Evolutionary conservation across 1,140 invertebrate genomes (phyloP).

Genomic region (Leucophenga varia): DNA sequence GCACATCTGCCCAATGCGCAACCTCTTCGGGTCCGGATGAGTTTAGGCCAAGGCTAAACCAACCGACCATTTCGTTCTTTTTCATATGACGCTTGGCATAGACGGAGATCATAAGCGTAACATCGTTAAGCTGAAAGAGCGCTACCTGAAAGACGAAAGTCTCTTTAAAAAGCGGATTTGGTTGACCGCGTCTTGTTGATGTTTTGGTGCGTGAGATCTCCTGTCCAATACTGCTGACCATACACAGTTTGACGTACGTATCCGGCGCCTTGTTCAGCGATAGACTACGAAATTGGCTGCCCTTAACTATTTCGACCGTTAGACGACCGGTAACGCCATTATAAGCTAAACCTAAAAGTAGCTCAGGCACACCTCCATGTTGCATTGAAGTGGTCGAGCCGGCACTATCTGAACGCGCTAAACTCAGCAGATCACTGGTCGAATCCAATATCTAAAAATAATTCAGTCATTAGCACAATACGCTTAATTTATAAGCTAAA

Average conservation of each 20-base stretch:
- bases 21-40: slow-evolving; percentile 89
- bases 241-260: slow-evolving; percentile 88
- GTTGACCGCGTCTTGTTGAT: slow-evolving; percentile 83
- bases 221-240: slow-evolving; percentile 89
- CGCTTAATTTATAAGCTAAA: not conserved
- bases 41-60: slow-evolving; percentile 90
- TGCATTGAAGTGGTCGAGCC: slow-evolving; percentile 90
- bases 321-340: slow-evolving; percentile 90
- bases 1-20: slow-evolving; percentile 93
- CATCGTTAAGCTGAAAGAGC: slow-evolving; percentile 92
- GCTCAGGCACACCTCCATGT: slow-evolving; percentile 85
- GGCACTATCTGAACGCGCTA: slow-evolving; percentile 87
- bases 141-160: slow-evolving; percentile 96
- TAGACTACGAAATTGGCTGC: slow-evolving; percentile 84
- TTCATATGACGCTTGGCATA: slow-evolving; percentile 91
- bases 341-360: slow-evolving; percentile 85
- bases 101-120: slow-evolving; percentile 90
- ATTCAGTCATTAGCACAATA: slow-evolving; percentile 3
- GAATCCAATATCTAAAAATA: slow-evolving; percentile 53
- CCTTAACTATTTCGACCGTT: slow-evolving; percentile 87
- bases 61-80: slow-evolving; percentile 94
- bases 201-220: slow-evolving; percentile 92
- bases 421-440: slow-evolving; percentile 69
- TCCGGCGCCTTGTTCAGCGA: slow-evolving; percentile 79
- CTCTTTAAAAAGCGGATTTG: slow-evolving; percentile 94